phyloP scores from a whole-genome alignment of 2,113 vertebrate genomes.

The Actenoides lindsayi region DNA sequence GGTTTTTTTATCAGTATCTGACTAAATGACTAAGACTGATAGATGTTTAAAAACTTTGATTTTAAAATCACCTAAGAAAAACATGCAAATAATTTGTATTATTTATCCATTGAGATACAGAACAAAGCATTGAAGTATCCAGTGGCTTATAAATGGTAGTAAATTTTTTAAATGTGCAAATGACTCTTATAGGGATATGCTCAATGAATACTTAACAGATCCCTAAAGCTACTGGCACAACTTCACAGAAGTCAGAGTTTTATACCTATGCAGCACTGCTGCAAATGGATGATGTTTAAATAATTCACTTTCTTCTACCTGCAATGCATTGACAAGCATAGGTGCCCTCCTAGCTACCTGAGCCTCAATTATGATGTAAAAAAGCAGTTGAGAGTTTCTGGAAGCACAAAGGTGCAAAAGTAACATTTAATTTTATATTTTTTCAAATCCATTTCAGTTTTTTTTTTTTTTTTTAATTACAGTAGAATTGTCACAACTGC shows the following conservation, averaged over 20 bases:
- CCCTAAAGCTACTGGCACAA: constrained; percentile 26
- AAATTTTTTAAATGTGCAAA: background rate
- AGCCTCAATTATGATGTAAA: background rate
- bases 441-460: background rate
- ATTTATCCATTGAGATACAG: background rate
- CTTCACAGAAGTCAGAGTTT: constrained; percentile 31
- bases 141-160: background rate
- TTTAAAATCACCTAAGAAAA: background rate
- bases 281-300: constrained; percentile 33
- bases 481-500: background rate
- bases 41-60: background rate
- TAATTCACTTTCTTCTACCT: constrained; percentile 6
- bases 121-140: constrained; percentile 1
- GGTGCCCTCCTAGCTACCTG: background rate
- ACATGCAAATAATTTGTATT: background rate
- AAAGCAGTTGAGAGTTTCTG: background rate
- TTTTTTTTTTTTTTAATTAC: no score
- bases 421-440: background rate
- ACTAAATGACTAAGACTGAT: background rate
- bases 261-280: background rate
- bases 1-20: background rate
- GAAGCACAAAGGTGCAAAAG: background rate
- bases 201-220: background rate
- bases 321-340: background rate
- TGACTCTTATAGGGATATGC: background rate